Conservation (phyloP, 2,113 vertebrate genomes). For the Meriones unguiculatus region DNA sequence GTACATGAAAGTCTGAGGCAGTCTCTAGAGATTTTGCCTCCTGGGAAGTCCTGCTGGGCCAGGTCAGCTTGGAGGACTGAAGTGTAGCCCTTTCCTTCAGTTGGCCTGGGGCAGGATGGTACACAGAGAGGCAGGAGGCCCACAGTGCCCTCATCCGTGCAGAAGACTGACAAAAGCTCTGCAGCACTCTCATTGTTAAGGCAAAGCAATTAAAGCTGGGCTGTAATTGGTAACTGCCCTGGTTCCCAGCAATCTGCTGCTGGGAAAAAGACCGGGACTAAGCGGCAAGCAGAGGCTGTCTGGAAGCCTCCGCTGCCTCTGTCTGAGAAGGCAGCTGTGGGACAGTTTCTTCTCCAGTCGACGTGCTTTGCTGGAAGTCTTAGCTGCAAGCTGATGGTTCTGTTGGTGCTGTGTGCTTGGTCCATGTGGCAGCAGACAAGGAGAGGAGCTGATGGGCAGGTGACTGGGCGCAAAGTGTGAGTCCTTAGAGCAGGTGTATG, state of each 20-base stretch:
- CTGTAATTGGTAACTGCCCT: slow-evolving; percentile 14
- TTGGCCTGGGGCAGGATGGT: not conserved
- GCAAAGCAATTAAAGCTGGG: slow-evolving; percentile 34
- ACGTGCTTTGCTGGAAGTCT: not conserved
- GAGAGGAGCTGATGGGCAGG: not conserved
- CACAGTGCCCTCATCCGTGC: not conserved
- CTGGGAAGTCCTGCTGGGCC: not conserved
- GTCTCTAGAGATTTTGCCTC: not conserved
- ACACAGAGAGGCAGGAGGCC: not conserved
- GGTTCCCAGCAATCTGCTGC: not conserved
- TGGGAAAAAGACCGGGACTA: not conserved
- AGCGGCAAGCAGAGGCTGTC: not conserved
- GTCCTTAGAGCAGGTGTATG: not conserved
- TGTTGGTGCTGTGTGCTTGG: not conserved
- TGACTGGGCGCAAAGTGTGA: not conserved
- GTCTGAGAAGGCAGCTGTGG: not conserved
- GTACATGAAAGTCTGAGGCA: not conserved
- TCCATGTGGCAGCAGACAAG: rapidly evolving
- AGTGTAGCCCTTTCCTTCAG: not conserved
- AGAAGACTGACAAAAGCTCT: slow-evolving; percentile 1
- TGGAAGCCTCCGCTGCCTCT: not conserved
- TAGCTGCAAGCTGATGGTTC: not conserved
- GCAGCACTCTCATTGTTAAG: not conserved
- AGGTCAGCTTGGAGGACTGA: not conserved
- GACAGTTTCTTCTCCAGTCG: not conserved